Conservation (phyloP, 2,113 vertebrate genomes). For the Leuciscus idus region DNA sequence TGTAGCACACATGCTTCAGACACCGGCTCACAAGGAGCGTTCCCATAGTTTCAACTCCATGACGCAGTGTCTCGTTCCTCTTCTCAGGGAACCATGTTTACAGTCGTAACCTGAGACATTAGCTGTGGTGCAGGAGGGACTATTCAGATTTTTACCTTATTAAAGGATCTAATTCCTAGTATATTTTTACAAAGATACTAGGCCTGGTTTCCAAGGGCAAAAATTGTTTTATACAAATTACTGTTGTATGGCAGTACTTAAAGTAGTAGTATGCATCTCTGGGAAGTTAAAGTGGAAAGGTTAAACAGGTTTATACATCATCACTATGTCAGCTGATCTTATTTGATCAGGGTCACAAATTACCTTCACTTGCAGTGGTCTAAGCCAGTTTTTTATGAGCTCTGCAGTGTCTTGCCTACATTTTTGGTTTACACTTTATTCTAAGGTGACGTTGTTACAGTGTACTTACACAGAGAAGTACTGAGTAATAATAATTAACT, state of each 20-base stretch:
- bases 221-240: not conserved
- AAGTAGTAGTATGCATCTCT: not conserved
- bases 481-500: not conserved
- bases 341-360: not conserved
- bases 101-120: too few relatives aligned
- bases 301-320: constrained; percentile 11
- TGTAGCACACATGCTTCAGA: too few relatives aligned
- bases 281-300: not conserved
- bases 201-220: not conserved
- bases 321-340: not conserved
- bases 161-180: not conserved
- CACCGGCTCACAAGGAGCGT: too few relatives aligned
- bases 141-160: not conserved
- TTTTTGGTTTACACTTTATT: not conserved
- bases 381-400: not conserved
- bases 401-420: not conserved
- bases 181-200: not conserved
- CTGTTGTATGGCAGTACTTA: not conserved
- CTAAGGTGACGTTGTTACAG: too few relatives aligned
- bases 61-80: too few relatives aligned
- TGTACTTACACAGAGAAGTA: not conserved
- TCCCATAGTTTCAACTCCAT: too few relatives aligned
- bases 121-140: not conserved
- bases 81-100: too few relatives aligned
- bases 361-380: not conserved